Evolutionary conservation across 1,140 invertebrate genomes (phyloP).

Genomic region (Drosophila lacertosa): DNA sequence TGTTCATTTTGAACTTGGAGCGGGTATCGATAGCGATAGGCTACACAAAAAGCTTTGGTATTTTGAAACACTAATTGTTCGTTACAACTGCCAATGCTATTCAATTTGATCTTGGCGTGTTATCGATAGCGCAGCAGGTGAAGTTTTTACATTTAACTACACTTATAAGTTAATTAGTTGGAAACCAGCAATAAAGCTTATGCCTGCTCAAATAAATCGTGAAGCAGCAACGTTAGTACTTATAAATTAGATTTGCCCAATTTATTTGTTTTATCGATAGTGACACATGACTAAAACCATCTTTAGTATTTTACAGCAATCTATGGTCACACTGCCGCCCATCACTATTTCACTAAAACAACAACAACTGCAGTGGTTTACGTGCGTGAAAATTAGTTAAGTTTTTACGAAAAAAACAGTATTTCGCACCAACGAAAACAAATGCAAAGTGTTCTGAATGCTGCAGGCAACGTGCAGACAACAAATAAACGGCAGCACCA

Average conservation of each 20-base stretch:
- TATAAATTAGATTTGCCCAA: too few relatives aligned
- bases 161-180: too few relatives aligned
- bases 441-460: constrained; percentile 49
- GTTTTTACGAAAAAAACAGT: constrained; percentile 64
- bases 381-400: constrained; percentile 80
- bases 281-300: not conserved
- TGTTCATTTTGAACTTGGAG: not conserved
- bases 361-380: constrained; percentile 63
- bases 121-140: not conserved
- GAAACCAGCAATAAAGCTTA: too few relatives aligned
- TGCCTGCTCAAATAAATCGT: too few relatives aligned
- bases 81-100: not conserved
- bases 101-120: too few relatives aligned
- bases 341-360: constrained; percentile 48
- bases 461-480: constrained; percentile 29
- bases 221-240: too few relatives aligned
- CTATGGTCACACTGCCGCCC: constrained; percentile 33
- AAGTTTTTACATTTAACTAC: too few relatives aligned
- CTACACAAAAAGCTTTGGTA: not conserved
- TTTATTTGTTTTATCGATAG: constrained; percentile 34
- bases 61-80: not conserved
- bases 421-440: constrained; percentile 28
- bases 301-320: constrained; percentile 2
- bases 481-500: constrained; percentile 28
- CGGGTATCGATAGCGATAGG: constrained; percentile 1